Base-by-base conservation (phyloP, 2,113 vertebrate species). In the Muntiacus reevesi region DNA sequence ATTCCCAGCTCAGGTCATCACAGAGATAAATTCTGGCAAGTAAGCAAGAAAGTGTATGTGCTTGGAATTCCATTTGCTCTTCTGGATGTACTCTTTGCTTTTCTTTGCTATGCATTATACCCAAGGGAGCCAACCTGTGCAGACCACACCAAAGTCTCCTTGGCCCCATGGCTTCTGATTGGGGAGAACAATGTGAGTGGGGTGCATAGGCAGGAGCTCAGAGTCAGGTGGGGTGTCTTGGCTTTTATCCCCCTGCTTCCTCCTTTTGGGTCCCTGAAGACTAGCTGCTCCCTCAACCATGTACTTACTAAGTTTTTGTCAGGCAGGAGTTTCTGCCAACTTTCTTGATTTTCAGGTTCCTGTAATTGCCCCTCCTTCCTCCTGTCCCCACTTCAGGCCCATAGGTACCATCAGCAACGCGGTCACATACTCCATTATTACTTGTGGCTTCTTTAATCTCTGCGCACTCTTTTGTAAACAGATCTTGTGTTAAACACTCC, bases 401-500 rank as follows among this genome's bases (percentile, higher is more conserved):
- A 28, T 40, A 43, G 28, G 78, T 76, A 15, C 21, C 43, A n/a
- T 50, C 36, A 74, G 33, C 55, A 50, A 2, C 55, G 62, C 59
- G 47, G 43, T 81, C 47, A 55, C n/a, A 67, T 36, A 27, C 45
- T 36, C 25, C 85, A 19, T 87, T 86, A 62, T 89, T 91, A 71
- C 47, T 87, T 43, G 78, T 76, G n/a, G 82, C 67, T 54, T 81
- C 33, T 40, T 81, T 87, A 62, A 84, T 93, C 50, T 50, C 79
- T 36, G 27, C 57, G 40, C 33, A 36, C n/a, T 64, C n/a, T 67
- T 78, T 71, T 76, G 55, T 90, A 85, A 95, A 82, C 12, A 50
- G 64, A 76, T 81, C 81, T 84, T 93, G 23, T 89, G 50, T 94
- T 97, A 94, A 95, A 96, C 47, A 33, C 64, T 92, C 54, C 43